phyloP scores from a whole-genome alignment of 92 coral and sea anemone genomes.

The Actinostola sp. region DNA sequence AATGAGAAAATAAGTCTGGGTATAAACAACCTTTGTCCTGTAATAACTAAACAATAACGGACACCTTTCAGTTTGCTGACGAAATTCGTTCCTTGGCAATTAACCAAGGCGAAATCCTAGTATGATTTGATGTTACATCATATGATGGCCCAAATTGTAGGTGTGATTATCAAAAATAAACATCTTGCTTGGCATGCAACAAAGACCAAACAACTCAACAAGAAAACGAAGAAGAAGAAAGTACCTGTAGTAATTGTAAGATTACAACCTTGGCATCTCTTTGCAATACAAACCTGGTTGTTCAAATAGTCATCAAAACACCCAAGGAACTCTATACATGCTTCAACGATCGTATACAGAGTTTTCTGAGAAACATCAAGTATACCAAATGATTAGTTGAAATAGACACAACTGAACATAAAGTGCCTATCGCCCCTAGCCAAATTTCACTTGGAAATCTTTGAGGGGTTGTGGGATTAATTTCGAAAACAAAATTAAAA shows the following conservation, averaged over 20 bases:
- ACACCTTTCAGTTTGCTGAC: no score
- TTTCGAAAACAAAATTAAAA: no score
- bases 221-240: conserved; percentile 11
- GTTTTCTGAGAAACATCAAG: conserved; percentile 8
- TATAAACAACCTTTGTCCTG: no score
- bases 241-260: conserved; percentile 18
- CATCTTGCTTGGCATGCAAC: conserved; percentile 28
- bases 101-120: no score
- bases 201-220: conserved; percentile 1
- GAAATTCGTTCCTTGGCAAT: no score
- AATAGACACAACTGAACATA: conserved; percentile 50
- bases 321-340: background rate
- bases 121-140: no score
- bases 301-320: background rate
- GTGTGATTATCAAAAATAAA: conserved; percentile 21
- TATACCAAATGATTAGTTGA: conserved; percentile 1
- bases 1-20: no score
- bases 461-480: no score
- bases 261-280: conserved; percentile 11
- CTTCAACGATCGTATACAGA: conserved; percentile 1
- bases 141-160: conserved; percentile 24
- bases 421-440: no score
- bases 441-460: no score
- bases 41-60: no score
- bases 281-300: conserved; percentile 20